These are phyloP conservation scores for Elysia chlorotica DNA, from an alignment of 1,140 invertebrate genomes.

Conservation along the genomic window DNA sequence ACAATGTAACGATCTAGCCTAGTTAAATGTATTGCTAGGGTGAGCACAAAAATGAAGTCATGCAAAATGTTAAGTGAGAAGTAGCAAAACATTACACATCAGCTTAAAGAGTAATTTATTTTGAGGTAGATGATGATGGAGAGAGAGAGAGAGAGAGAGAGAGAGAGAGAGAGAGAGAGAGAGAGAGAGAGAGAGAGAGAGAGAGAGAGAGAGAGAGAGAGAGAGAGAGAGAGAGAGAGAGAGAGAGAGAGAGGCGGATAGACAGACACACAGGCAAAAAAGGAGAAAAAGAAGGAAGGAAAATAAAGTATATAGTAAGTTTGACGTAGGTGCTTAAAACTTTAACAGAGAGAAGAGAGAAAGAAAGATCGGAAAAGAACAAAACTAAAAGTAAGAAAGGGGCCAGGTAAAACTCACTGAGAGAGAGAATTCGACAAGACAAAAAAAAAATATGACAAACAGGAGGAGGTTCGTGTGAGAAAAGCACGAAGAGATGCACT, in stretches of 20 bases:
- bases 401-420: neutral
- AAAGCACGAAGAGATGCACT: too few species aligned
- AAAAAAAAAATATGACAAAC: too few species aligned
- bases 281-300: neutral
- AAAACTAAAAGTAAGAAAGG: slow-evolving; percentile 8
- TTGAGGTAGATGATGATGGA: too few species aligned
- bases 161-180: neutral
- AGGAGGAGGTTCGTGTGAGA: too few species aligned
- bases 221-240: slow-evolving; percentile 18
- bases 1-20: too few species aligned
- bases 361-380: slow-evolving; percentile 7
- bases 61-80: too few species aligned
- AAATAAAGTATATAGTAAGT: neutral
- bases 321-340: too few species aligned
- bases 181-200: slow-evolving; percentile 20
- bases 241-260: slow-evolving; percentile 10
- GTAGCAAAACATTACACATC: too few species aligned
- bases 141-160: slow-evolving; percentile 7
- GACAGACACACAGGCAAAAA: neutral
- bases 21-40: too few species aligned
- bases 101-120: too few species aligned
- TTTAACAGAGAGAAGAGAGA: neutral
- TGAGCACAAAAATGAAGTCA: too few species aligned
- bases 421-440: too few species aligned
- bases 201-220: neutral